Evolutionary conservation across 2,113 vertebrate species (phyloP).

Genomic region (Cinclus mexicanus): DNA sequence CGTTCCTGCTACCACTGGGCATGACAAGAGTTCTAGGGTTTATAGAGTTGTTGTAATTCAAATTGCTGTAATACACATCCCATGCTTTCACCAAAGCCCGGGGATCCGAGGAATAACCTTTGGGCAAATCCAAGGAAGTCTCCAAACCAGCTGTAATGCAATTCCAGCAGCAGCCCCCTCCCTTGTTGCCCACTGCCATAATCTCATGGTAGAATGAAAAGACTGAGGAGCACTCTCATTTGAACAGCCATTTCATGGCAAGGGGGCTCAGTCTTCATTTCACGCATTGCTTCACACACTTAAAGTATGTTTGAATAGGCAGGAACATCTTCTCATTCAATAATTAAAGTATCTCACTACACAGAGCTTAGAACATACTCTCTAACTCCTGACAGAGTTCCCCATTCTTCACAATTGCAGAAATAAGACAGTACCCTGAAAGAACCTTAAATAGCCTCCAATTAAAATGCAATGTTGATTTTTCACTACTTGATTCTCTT

Average conservation of each 20-base stretch:
- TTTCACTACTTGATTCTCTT: not conserved
- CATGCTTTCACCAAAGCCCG: not conserved
- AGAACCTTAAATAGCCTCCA: not conserved
- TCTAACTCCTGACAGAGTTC: not conserved
- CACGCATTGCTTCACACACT: not conserved
- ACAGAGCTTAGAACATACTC: not conserved
- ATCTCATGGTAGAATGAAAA: not conserved
- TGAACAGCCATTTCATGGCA: not conserved
- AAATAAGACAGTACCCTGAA: not conserved
- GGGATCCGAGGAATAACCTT: not conserved
- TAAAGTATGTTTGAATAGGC: not conserved
- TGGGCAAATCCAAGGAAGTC: not conserved
- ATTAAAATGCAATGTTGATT: not conserved
- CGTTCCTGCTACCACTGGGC: rapidly evolving
- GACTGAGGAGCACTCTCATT: not conserved
- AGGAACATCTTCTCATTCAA: not conserved
- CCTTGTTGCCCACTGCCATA: not conserved
- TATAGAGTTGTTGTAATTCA: not conserved
- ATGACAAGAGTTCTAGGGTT: rapidly evolving
- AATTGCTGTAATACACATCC: not conserved
- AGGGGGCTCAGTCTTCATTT: not conserved
- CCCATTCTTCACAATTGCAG: not conserved
- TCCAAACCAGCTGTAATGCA: not conserved
- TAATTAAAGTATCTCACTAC: not conserved
- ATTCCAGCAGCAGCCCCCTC: not conserved